Percentiles rank a stretch among this genome's conserved stretches.
Conservation (phyloP, 2,113 vertebrate species). For the Chamaea fasciata region DNA sequence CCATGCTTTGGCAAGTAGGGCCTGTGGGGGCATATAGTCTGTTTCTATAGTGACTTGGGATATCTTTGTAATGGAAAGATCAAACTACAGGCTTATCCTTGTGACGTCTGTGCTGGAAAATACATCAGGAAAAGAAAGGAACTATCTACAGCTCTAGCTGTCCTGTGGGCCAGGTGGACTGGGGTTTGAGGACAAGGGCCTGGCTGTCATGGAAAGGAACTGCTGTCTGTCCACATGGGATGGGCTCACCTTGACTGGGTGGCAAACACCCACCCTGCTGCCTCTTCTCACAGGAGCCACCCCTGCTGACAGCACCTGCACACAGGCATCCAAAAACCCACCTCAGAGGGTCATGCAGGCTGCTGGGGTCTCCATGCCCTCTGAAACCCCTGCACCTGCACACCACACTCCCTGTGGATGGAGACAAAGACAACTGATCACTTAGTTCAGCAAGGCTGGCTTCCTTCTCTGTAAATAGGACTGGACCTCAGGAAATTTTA, state of each 20-base stretch:
- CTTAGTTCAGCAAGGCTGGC: neutral
- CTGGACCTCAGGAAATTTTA: neutral
- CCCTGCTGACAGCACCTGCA: neutral
- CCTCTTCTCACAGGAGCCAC: neutral
- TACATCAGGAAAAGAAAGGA: neutral
- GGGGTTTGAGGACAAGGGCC: neutral
- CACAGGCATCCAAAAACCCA: neutral
- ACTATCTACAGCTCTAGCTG: neutral
- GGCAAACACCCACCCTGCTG: rapidly evolving
- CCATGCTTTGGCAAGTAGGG: neutral
- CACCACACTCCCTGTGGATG: rapidly evolving
- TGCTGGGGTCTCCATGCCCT: neutral
- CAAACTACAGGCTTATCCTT: neutral
- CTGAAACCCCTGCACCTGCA: neutral
- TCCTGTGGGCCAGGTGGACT: neutral
- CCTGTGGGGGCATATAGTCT: neutral
- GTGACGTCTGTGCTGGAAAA: neutral
- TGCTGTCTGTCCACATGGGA: neutral
- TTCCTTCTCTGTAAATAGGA: neutral
- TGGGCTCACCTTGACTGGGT: neutral
- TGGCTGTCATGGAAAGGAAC: neutral
- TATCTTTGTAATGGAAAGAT: neutral
- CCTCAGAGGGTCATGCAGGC: neutral
- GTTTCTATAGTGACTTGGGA: neutral
- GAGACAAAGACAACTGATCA: neutral